Evolutionary conservation across 2,113 vertebrate genomes (phyloP).

Genomic region (Chiloscyllium plagiosum): DNA sequence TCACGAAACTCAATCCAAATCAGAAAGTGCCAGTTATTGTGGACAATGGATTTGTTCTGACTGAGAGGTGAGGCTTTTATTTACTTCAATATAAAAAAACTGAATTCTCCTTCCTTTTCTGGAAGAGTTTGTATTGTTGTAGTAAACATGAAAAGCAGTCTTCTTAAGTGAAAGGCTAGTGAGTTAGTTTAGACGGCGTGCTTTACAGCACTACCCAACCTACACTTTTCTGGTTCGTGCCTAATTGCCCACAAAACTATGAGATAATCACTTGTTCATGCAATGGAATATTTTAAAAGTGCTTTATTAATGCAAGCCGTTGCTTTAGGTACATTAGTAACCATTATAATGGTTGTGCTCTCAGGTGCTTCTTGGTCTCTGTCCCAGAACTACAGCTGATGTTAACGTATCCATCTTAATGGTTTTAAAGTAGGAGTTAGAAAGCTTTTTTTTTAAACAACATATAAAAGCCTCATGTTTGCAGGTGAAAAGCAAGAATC

Average conservation of each 20-base stretch:
- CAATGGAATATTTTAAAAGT: background rate
- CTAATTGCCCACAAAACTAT: background rate
- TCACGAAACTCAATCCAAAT: slow-evolving; percentile 58
- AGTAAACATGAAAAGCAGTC: background rate
- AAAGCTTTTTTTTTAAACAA: background rate
- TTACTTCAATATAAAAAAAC: background rate
- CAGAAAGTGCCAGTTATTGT: slow-evolving; percentile 61
- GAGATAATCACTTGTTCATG: background rate
- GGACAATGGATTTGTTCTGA: slow-evolving; percentile 56
- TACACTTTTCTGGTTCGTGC: background rate
- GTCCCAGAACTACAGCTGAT: background rate
- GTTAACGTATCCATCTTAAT: background rate
- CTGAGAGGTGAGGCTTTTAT: slow-evolving; percentile 54
- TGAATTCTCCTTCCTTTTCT: background rate
- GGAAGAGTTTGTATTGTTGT: background rate
- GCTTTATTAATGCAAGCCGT: background rate
- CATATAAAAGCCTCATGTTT: background rate
- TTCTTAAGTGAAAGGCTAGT: background rate
- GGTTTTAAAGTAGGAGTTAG: background rate
- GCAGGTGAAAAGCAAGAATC: background rate
- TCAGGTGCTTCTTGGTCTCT: background rate
- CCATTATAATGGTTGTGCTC: background rate
- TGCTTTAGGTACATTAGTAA: background rate
- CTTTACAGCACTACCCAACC: background rate
- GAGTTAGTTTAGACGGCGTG: background rate